These are phyloP conservation scores for Geophilus truncorum DNA, from an alignment of 2,888 invertebrate species.

Conservation along the genomic window DNA sequence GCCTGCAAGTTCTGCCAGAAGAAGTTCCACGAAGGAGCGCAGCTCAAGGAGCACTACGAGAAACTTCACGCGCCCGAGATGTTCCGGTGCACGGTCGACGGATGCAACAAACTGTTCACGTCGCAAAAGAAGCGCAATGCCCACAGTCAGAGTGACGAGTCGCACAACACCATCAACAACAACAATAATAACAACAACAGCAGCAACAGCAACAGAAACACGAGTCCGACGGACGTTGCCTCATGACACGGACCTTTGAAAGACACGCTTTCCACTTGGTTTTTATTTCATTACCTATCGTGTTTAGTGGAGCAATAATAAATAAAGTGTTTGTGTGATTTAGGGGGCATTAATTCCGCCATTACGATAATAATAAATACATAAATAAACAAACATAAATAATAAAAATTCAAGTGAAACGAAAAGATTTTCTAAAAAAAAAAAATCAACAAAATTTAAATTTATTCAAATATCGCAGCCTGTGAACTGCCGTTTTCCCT, in stretches of 20 bases:
- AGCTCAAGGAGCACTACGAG: conserved; percentile 69
- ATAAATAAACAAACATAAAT: too few relatives aligned
- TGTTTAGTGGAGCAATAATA: conserved; percentile 25
- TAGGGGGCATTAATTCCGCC: neutral
- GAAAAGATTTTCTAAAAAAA: too few relatives aligned
- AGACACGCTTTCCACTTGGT: conserved; percentile 15
- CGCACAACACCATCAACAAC: conserved; percentile 46
- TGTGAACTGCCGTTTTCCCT: conserved; percentile 5
- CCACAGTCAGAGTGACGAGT: conserved; percentile 64
- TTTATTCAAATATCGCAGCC: neutral
- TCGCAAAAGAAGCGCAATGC: conserved; percentile 71
- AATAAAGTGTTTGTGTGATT: neutral
- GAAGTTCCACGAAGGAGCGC: conserved; percentile 58
- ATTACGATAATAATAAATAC: too few relatives aligned
- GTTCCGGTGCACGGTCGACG: conserved; percentile 68
- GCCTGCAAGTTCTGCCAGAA: conserved; percentile 67
- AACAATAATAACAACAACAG: conserved; percentile 41
- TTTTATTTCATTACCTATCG: conserved; percentile 31
- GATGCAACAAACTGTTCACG: conserved; percentile 72
- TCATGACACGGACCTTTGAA: conserved; percentile 29
- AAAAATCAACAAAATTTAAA: too few relatives aligned
- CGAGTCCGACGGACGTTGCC: neutral
- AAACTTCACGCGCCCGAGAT: conserved; percentile 62
- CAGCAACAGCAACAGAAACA: neutral
- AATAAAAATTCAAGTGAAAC: too few relatives aligned